Percentiles rank a stretch among this genome's conserved stretches.
Evolutionary conservation across 2,888 invertebrate species (phyloP).

Genomic region (Beris chalybata): DNA sequence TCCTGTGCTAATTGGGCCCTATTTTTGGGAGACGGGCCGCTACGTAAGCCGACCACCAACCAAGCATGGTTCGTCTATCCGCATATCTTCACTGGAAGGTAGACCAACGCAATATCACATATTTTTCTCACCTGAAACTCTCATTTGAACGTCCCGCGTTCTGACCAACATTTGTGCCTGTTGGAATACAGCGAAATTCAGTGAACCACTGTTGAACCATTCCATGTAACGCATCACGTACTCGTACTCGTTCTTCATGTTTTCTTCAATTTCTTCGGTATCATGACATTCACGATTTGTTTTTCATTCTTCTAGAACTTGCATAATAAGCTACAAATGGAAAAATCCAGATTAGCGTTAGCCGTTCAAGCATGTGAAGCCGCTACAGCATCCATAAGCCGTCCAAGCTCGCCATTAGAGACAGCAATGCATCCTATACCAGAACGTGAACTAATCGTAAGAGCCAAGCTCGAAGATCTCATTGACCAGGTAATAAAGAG

Average conservation of each 20-base stretch:
- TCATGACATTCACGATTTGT: not conserved
- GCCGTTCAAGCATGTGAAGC: constrained; percentile 93
- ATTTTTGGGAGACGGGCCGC: too few relatives aligned
- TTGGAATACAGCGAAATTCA: too few relatives aligned
- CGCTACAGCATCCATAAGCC: constrained; percentile 86
- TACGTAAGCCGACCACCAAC: too few relatives aligned
- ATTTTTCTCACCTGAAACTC: too few relatives aligned
- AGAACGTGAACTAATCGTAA: constrained; percentile 78
- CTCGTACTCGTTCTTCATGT: not conserved
- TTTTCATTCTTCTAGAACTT: constrained; percentile 57
- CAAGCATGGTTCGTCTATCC: too few relatives aligned
- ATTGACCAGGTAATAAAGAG: constrained; percentile 78
- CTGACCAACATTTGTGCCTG: too few relatives aligned
- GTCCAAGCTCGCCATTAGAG: constrained; percentile 88
- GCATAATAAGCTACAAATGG: constrained; percentile 84
- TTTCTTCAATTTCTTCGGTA: not conserved
- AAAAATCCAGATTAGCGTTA: constrained; percentile 80
- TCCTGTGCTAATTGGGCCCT: too few relatives aligned
- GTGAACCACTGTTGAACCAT: too few relatives aligned
- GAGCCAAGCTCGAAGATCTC: constrained; percentile 84
- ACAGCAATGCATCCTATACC: constrained; percentile 83
- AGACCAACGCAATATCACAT: too few relatives aligned
- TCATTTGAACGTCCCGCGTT: too few relatives aligned
- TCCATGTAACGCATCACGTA: too few relatives aligned
- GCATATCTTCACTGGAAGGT: too few relatives aligned